Evolutionary conservation across 2,888 invertebrate genomes (phyloP).

Genomic region (Polyploca ridens): DNA sequence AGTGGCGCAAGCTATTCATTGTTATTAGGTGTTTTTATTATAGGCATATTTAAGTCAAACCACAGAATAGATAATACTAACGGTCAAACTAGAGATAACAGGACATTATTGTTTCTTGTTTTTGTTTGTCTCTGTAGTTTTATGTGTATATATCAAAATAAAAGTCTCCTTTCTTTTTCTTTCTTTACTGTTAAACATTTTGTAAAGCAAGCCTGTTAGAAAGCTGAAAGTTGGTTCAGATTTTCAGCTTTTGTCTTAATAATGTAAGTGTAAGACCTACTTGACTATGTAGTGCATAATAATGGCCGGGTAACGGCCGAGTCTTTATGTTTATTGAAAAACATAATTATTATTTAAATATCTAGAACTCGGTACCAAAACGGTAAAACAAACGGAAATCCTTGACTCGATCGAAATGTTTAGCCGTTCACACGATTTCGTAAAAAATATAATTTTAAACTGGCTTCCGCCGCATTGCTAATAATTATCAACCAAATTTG

Average conservation of each 20-base stretch:
- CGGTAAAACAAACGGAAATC: neutral
- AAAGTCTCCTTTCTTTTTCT: too few relatives aligned
- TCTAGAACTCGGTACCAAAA: neutral
- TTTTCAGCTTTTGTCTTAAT: neutral
- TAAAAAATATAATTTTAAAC: neutral
- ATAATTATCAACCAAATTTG: too few relatives aligned
- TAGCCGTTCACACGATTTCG: neutral
- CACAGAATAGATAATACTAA: too few relatives aligned
- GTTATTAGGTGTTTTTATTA: too few relatives aligned
- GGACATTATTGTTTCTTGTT: too few relatives aligned
- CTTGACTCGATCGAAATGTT: neutral
- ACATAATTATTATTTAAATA: neutral
- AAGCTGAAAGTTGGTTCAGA: neutral
- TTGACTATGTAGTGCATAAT: neutral
- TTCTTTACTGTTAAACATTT: neutral
- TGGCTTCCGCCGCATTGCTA: too few relatives aligned
- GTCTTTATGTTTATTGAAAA: conserved; percentile 2
- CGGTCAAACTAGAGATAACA: too few relatives aligned
- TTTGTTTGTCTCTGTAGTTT: too few relatives aligned
- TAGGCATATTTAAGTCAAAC: too few relatives aligned
- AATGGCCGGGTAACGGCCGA: neutral
- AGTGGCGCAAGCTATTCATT: too few relatives aligned
- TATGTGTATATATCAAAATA: too few relatives aligned
- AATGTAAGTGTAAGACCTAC: neutral
- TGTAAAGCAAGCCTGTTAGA: neutral